A percentile compares a stretch with the other conserved stretches of the same genome.
Evolutionary conservation across 2,888 invertebrate species (phyloP).

Genomic region (Plebejus anna): DNA sequence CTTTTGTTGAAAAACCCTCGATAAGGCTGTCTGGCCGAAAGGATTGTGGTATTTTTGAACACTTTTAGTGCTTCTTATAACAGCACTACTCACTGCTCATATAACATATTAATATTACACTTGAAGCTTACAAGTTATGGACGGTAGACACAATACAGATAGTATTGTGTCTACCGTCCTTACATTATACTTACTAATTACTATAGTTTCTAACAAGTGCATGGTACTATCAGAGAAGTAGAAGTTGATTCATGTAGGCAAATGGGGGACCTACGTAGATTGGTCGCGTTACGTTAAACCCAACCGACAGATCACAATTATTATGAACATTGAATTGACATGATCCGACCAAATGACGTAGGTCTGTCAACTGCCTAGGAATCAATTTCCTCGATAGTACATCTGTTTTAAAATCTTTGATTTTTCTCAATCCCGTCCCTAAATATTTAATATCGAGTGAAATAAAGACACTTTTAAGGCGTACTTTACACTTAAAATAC

Average conservation of each 20-base stretch:
- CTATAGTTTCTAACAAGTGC: neutral
- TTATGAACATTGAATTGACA: too few relatives aligned
- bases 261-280: too few relatives aligned
- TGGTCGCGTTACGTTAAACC: too few relatives aligned
- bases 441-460: conserved; percentile 19
- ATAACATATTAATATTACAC: neutral
- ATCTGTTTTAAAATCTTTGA: neutral
- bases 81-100: too few relatives aligned
- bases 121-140: neutral
- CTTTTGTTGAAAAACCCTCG: neutral
- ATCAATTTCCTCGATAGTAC: neutral
- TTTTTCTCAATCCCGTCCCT: neutral
- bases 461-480: conserved; percentile 37
- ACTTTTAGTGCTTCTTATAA: neutral
- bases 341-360: too few relatives aligned
- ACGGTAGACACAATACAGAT: too few relatives aligned
- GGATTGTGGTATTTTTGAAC: neutral
- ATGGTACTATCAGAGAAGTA: too few relatives aligned
- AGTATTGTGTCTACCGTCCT: neutral
- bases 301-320: too few relatives aligned
- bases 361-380: too few relatives aligned
- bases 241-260: too few relatives aligned
- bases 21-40: conserved; percentile 1
- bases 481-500: conserved; percentile 39
- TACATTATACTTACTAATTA: too few relatives aligned